Evolutionary conservation across 2,888 invertebrate species (phyloP), one percentile per base, ranked within the genome.

Genomic region (Schizaphis graminum): DNA sequence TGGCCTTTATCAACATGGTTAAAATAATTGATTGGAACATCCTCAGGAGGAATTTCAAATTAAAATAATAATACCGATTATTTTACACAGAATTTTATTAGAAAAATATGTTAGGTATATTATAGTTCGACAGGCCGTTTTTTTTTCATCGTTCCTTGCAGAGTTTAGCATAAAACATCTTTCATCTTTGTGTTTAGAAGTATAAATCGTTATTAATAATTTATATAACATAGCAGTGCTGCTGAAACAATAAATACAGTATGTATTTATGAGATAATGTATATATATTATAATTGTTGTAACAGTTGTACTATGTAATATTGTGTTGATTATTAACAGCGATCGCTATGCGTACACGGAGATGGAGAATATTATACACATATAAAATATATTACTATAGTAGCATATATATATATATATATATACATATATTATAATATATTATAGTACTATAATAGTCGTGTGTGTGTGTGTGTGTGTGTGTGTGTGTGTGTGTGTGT

Each of bases 261-360:
- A 77, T 77, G 77, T 3, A 77, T 77, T 77, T 77, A 77, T 77
- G 77, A 77, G 35, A 35, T 77, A 77, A 35, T 35, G n/a, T 35
- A 16, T 67, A 61, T 57, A 67, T n/a, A n/a, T 77, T 77, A 21
- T 77, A 67, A 77, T 35, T 53, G 21, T 87, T 53, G 77, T 77
- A 35, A 77, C 77, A 77, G 77, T 77, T 21, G 77, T 77, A 35
- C 77, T 35, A 77, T 35, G 35, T 85, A 85, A 85, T 85, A 85
- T 85, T 85, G 85, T 44, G 41, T 85, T 85, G 85, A 85, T 85
- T 85, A 85, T 85, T 77, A 77, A 85, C 85, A 85, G 44, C 44
- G 11, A 85, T 85, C 85, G 44, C 44, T 26, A 44, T 26, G 85
- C 26, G 41, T 85, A 85, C 11, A 85, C 5, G 44, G 24, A 26